Conservation (phyloP, 2,113 vertebrate genomes). For the Reinhardtius hippoglossoides region DNA sequence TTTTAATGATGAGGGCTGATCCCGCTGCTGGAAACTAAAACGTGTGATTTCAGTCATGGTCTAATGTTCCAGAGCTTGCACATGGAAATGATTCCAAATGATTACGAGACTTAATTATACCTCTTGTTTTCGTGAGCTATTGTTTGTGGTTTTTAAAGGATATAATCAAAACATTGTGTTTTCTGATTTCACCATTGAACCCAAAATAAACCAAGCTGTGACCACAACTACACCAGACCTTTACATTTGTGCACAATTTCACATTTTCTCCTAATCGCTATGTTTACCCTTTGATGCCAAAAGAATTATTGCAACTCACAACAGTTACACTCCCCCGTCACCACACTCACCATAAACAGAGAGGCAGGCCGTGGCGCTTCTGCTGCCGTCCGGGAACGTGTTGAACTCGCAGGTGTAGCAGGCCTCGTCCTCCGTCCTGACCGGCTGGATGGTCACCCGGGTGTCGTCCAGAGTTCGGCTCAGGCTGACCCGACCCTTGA, state of each 20-base stretch:
- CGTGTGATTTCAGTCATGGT: no score
- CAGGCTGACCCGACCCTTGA: slow-evolving; percentile 57
- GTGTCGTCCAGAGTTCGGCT: slow-evolving; percentile 67
- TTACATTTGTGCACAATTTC: background rate
- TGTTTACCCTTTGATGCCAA: no score
- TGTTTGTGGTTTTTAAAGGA: background rate
- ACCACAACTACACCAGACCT: background rate
- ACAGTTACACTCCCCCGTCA: no score
- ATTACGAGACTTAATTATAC: no score
- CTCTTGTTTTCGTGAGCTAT: no score
- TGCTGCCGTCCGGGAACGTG: slow-evolving; percentile 76
- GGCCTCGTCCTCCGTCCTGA: slow-evolving; percentile 78
- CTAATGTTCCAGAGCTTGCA: no score
- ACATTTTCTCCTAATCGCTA: no score
- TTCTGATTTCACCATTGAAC: background rate
- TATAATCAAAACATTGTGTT: background rate
- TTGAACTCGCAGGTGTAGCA: slow-evolving; percentile 86
- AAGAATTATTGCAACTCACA: no score
- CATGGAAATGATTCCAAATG: no score
- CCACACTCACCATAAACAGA: slow-evolving; percentile 77
- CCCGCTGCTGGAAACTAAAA: no score
- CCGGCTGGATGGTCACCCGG: slow-evolving; percentile 64
- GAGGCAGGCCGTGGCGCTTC: slow-evolving; percentile 70
- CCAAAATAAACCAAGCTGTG: no score
- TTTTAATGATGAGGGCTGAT: no score